Conservation (phyloP, 1,140 invertebrate species). For the Drosophila trapezifrons region DNA sequence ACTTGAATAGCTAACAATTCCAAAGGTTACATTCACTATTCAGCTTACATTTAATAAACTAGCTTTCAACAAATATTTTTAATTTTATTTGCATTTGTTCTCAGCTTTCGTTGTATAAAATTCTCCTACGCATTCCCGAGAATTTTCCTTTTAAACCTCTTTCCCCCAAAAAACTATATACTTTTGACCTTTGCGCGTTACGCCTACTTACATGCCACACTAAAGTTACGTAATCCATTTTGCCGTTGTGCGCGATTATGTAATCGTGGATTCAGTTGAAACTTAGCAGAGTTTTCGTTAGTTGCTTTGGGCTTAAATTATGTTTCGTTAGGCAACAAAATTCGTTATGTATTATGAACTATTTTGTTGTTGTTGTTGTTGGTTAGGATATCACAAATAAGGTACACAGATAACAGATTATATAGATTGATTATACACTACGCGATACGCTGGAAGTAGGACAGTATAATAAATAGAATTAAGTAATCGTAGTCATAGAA, state of each 20-base stretch:
- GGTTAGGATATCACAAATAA: constrained; percentile 81
- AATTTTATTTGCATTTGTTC: neutral
- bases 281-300: constrained; percentile 17
- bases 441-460: constrained; percentile 54
- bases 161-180: neutral
- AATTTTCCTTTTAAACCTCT: neutral
- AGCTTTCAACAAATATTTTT: no score
- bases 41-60: no score
- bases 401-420: constrained; percentile 76
- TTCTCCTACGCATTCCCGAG: neutral
- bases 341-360: constrained; percentile 34
- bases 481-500: no score
- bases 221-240: constrained; percentile 73
- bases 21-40: no score
- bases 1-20: no score
- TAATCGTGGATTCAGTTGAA: constrained; percentile 33
- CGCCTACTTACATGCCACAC: constrained; percentile 60
- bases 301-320: constrained; percentile 33
- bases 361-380: constrained; percentile 33
- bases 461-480: neutral
- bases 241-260: constrained; percentile 47
- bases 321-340: constrained; percentile 51
- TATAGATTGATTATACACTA: constrained; percentile 57
- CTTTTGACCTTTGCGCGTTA: constrained; percentile 48
- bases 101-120: no score